phyloP scores from a whole-genome alignment of 2,888 invertebrate species.

The Aromia moschata region DNA sequence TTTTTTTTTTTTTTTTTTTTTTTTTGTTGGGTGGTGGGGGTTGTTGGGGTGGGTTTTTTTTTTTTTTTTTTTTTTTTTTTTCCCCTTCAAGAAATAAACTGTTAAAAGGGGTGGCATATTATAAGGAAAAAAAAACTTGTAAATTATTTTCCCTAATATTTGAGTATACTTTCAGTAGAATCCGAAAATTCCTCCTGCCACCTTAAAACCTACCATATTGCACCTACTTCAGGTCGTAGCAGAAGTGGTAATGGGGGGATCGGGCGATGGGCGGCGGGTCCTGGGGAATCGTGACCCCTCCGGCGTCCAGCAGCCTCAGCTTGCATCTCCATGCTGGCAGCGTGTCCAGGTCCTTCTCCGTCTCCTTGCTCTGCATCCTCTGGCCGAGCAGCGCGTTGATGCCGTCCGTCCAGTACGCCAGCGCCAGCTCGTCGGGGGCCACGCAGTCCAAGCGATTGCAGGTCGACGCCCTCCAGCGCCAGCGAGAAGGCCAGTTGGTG shows the following conservation, averaged over 20 bases:
- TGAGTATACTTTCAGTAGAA: no score
- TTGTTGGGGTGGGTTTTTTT: no score
- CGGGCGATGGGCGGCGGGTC: constrained; percentile 92
- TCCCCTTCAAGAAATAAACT: no score
- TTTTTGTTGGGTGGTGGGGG: no score
- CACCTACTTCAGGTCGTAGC: constrained; percentile 73
- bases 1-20: no score
- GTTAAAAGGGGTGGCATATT: no score
- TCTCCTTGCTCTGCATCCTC: constrained; percentile 88
- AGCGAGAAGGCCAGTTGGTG: constrained; percentile 87
- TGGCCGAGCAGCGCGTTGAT: constrained; percentile 89
- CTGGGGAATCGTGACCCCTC: constrained; percentile 93
- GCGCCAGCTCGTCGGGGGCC: constrained; percentile 81
- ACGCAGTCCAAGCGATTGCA: constrained; percentile 70
- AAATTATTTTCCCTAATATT: no score
- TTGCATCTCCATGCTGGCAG: constrained; percentile 97
- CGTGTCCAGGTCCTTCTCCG: constrained; percentile 89
- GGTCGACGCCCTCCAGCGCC: constrained; percentile 80
- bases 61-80: no score
- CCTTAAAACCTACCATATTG: neutral
- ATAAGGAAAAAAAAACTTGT: no score
- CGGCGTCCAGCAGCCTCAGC: constrained; percentile 89
- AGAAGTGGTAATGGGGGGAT: constrained; percentile 92
- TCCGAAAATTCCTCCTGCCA: no score
- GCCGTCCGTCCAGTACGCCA: constrained; percentile 96